Evolutionary conservation across 2,113 vertebrate species (phyloP).

Genomic region (Myotis davidii): DNA sequence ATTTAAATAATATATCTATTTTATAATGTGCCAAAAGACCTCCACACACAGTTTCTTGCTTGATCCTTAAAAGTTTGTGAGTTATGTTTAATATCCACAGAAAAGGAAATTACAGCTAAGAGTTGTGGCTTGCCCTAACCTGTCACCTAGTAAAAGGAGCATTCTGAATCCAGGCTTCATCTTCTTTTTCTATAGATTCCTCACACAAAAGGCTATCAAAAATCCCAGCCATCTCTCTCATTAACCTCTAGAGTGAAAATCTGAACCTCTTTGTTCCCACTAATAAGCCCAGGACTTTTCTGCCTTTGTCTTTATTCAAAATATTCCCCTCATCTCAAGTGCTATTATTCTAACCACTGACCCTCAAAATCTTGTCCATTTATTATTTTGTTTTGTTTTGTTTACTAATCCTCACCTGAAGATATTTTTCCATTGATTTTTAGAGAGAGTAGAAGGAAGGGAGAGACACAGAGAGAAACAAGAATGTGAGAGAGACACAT

Average conservation of each 20-base stretch:
- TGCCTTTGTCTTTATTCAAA: constrained; percentile 18
- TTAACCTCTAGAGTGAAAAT: not conserved
- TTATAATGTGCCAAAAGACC: not conserved
- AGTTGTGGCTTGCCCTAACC: not conserved
- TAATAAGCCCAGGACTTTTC: not conserved
- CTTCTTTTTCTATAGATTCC: not conserved
- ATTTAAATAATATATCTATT: constrained; percentile 36
- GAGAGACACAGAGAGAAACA: too few relatives aligned
- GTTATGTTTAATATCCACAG: constrained; percentile 7
- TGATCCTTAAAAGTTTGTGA: not conserved
- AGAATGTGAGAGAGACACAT: too few relatives aligned
- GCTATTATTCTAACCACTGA: constrained; percentile 8
- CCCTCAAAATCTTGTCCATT: not conserved
- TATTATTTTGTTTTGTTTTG: not conserved
- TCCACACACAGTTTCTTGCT: not conserved
- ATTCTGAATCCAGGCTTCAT: not conserved
- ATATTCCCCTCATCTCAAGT: not conserved
- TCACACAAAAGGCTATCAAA: not conserved
- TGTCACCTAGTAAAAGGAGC: not conserved
- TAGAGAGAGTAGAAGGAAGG: too few relatives aligned
- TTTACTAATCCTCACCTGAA: too few relatives aligned
- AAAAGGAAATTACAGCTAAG: constrained; percentile 4
- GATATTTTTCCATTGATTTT: too few relatives aligned
- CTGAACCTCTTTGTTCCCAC: not conserved
- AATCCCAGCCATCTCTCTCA: not conserved